phyloP scores from a whole-genome alignment of 2,113 vertebrate genomes.

The Triplophysa dalaica region DNA sequence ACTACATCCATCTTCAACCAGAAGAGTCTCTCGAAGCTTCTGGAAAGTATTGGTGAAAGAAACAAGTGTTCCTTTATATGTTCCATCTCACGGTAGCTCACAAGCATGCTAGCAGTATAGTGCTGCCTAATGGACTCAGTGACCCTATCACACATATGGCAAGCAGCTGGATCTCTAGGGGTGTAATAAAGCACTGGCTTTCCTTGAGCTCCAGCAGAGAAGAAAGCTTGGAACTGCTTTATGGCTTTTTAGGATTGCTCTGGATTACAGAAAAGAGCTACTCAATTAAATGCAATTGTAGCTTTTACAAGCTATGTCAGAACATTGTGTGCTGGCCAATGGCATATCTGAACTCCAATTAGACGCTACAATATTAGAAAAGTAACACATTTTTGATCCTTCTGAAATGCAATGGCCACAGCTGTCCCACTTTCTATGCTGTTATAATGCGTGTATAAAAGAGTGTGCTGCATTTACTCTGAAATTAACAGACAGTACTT shows the following conservation, averaged over 20 bases:
- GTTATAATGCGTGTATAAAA: neutral
- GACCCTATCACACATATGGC: conserved; percentile 49
- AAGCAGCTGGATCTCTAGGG: conserved; percentile 44
- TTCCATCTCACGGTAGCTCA: conserved; percentile 18
- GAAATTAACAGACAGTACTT: conserved; percentile 46
- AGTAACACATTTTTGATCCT: neutral
- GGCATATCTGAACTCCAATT: conserved; percentile 1
- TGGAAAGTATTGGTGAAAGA: neutral
- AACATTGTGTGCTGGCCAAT: conserved; percentile 21
- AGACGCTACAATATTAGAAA: neutral
- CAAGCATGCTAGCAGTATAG: conserved; percentile 4
- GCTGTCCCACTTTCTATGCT: neutral
- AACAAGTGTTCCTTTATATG: neutral
- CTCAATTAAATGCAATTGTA: conserved; percentile 29
- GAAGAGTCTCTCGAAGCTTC: conserved; percentile 55
- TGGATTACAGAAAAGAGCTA: conserved; percentile 20
- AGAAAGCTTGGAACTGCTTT: conserved; percentile 29
- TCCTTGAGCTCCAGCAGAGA: conserved; percentile 31
- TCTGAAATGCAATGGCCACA: neutral
- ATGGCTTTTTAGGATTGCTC: conserved; percentile 22
- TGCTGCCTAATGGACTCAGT: conserved; percentile 25
- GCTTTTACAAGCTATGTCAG: conserved; percentile 28
- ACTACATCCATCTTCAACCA: neutral
- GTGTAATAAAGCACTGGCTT: neutral
- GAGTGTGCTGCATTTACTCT: conserved; percentile 43